These are phyloP conservation scores for Crepidodera aurea DNA, from an alignment of 2,888 invertebrate species.

Conservation along the genomic window DNA sequence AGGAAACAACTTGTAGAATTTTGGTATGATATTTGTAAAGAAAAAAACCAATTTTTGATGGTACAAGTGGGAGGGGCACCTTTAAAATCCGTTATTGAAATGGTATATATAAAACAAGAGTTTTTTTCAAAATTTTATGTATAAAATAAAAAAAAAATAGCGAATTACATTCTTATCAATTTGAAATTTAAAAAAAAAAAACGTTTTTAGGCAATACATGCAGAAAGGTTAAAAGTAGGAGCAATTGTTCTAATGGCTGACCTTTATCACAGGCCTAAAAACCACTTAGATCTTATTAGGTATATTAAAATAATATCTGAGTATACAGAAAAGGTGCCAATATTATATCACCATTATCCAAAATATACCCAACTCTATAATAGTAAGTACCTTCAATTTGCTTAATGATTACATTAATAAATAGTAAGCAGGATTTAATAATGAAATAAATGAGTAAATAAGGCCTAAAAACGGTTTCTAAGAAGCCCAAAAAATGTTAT, in stretches of 20 bases:
- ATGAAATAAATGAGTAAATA: no score
- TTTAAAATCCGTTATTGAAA: slow-evolving; percentile 71
- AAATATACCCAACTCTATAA: slow-evolving; percentile 71
- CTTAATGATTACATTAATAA: no score
- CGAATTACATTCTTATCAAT: background rate
- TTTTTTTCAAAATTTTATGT: background rate
- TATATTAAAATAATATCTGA: slow-evolving; percentile 71
- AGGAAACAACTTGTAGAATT: slow-evolving; percentile 72
- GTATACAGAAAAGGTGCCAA: slow-evolving; percentile 67
- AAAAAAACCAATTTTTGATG: slow-evolving; percentile 69
- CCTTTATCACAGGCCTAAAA: slow-evolving; percentile 76
- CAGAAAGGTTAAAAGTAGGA: slow-evolving; percentile 70
- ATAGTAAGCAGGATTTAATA: no score
- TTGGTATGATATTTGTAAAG: slow-evolving; percentile 69
- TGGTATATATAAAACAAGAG: slow-evolving; percentile 59
- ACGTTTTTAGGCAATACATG: slow-evolving; percentile 67
- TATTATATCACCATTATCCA: slow-evolving; percentile 87
- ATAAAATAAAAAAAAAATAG: background rate
- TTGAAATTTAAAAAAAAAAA: no score
- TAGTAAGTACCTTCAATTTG: slow-evolving; percentile 70
- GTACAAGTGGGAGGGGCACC: slow-evolving; percentile 78
- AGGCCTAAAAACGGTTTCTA: no score
- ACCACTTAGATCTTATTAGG: slow-evolving; percentile 68
- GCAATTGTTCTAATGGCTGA: slow-evolving; percentile 81
- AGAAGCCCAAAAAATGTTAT: no score